These are phyloP conservation scores for Falco berigora DNA, from an alignment of 2,797 vertebrate genomes.

Conservation along the genomic window DNA sequence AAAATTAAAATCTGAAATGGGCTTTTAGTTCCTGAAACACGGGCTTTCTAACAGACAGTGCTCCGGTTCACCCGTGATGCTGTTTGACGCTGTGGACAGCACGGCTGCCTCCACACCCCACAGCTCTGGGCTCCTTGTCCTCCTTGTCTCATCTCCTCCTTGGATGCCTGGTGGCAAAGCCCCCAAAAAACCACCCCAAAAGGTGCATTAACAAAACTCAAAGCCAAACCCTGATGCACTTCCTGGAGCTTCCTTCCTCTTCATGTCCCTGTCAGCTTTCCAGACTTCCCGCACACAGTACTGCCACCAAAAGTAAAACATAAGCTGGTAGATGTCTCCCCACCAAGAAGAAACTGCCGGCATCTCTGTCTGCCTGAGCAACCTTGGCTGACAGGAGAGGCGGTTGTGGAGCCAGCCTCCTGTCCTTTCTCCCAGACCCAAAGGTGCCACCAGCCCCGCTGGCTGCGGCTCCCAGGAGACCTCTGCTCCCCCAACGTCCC, in stretches of 20 bases:
- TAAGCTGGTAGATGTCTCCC: background rate
- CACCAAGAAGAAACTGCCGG: background rate
- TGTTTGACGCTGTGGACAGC: background rate
- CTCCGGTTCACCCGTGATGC: background rate
- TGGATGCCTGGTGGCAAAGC: background rate
- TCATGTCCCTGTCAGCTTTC: rapidly evolving
- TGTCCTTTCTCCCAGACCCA: background rate
- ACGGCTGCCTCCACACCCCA: background rate
- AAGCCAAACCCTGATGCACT: background rate
- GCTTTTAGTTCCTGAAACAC: background rate
- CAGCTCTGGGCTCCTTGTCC: background rate
- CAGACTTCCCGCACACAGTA: background rate
- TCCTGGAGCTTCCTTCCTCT: background rate
- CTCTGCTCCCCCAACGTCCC: background rate
- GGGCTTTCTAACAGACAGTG: background rate
- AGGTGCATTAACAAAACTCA: background rate
- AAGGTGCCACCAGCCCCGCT: background rate
- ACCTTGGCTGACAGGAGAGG: background rate
- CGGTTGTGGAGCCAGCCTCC: background rate
- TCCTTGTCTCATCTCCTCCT: background rate
- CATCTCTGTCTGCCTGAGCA: background rate
- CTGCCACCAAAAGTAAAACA: background rate
- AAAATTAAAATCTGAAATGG: background rate
- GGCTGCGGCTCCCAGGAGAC: background rate
- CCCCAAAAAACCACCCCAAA: background rate